A percentile compares a stretch with the other conserved stretches of the same genome.
Evolutionary conservation across 2,888 invertebrate species (phyloP).

Genomic region (Nymphalis polychloros): DNA sequence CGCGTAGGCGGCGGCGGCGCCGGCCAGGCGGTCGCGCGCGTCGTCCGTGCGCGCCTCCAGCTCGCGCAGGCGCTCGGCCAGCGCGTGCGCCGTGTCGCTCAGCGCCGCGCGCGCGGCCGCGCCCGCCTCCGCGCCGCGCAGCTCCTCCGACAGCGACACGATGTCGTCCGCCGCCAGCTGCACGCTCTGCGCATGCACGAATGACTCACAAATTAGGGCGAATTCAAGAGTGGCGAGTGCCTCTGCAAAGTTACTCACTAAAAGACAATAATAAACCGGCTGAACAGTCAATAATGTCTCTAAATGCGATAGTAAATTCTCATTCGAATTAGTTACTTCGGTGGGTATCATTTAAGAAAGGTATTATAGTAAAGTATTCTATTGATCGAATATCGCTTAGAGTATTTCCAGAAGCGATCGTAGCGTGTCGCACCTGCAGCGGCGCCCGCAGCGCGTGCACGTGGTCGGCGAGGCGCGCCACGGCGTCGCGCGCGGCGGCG

Average conservation of each 20-base stretch:
- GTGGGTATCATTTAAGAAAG: too few species aligned
- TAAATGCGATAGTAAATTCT: too few species aligned
- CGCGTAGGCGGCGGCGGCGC: constrained; percentile 92
- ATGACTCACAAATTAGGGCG: neutral
- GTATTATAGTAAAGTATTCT: too few species aligned
- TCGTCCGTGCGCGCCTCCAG: constrained; percentile 89
- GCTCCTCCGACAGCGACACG: constrained; percentile 72
- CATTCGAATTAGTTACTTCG: too few species aligned
- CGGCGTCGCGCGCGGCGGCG: constrained; percentile 91
- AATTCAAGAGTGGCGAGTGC: neutral
- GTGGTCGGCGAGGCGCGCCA: constrained; percentile 92
- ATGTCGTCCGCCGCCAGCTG: constrained; percentile 88
- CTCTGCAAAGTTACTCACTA: too few species aligned
- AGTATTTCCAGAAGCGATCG: too few species aligned
- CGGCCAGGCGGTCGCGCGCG: constrained; percentile 89
- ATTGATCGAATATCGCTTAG: too few species aligned
- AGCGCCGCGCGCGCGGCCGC: constrained; percentile 89
- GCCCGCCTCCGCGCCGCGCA: constrained; percentile 88
- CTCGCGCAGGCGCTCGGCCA: constrained; percentile 89
- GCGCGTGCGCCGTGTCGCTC: constrained; percentile 87
- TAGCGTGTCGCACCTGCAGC: constrained; percentile 66
- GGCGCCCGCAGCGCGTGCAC: constrained; percentile 89
- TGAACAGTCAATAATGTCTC: too few species aligned
- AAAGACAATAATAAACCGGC: too few species aligned
- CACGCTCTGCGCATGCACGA: constrained; percentile 64